Conservation (phyloP, 2,797 vertebrate species). For the Argentina silus region DNA sequence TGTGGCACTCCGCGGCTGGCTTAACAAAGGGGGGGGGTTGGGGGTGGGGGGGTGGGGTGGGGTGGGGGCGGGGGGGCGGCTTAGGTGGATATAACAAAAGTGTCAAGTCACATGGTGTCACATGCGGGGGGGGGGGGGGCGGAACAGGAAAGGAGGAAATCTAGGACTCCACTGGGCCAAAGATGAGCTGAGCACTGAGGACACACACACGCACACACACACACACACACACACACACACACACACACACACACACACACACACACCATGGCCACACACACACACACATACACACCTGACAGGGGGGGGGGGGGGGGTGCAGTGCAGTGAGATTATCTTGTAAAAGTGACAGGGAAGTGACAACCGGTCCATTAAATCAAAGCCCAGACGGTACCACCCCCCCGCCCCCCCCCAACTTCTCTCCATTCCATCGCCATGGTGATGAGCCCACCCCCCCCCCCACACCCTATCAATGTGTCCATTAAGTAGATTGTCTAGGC, state of each 20-base stretch:
- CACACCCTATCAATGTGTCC: constrained; percentile 22
- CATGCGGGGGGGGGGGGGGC: constrained; percentile 36
- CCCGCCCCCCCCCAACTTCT: constrained; percentile 29
- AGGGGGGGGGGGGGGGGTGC: not conserved
- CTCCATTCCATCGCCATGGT: constrained; percentile 22
- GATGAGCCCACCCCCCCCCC: constrained; percentile 26
- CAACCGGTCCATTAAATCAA: constrained; percentile 66
- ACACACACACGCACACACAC: not conserved
- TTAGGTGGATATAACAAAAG: constrained; percentile 27
- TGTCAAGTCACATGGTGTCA: constrained; percentile 66
- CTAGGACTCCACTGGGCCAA: constrained; percentile 42
- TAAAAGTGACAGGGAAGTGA: constrained; percentile 61
- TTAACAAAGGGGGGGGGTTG: constrained; percentile 72
- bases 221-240: not conserved
- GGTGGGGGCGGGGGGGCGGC: not conserved
- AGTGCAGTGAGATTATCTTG: constrained; percentile 58
- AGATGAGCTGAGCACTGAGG: not conserved
- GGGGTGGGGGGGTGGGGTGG: constrained; percentile 38
- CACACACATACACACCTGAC: constrained; percentile 31
- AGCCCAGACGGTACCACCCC: constrained; percentile 44
- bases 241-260: not conserved
- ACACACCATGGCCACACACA: constrained; percentile 22
- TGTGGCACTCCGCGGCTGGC: constrained; percentile 74
- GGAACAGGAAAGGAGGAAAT: constrained; percentile 51
- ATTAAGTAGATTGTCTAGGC: constrained; percentile 48